A percentile compares a stretch with the other conserved stretches of the same genome.
Conservation (phyloP, 2,113 vertebrate genomes). For the Blennius ocellaris region DNA sequence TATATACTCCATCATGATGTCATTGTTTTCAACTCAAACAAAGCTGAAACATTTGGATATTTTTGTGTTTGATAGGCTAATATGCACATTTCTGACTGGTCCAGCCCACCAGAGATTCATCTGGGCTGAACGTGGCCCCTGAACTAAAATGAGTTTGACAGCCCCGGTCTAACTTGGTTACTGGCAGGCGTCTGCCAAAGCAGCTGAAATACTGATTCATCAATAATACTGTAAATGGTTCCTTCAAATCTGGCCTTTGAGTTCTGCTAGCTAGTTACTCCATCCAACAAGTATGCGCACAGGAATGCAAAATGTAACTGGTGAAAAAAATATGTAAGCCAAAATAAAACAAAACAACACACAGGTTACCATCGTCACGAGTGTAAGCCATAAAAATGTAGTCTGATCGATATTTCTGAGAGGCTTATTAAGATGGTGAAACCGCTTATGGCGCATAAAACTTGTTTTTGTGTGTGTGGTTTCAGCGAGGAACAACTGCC, state of each 20-base stretch:
- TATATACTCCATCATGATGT: too few species aligned
- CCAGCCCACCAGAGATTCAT: too few species aligned
- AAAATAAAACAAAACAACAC: conserved; percentile 45
- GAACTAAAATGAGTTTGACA: too few species aligned
- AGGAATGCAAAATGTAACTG: conserved; percentile 79
- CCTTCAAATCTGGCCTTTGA: conserved; percentile 62
- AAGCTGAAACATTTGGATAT: too few species aligned
- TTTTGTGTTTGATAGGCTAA: too few species aligned
- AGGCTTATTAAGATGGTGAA: conserved; percentile 52
- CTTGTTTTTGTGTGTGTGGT: conserved; percentile 27
- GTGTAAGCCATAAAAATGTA: conserved; percentile 40
- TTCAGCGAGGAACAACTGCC: conserved; percentile 35
- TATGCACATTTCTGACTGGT: too few species aligned
- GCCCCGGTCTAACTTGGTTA: too few species aligned
- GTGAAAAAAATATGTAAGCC: conserved; percentile 41
- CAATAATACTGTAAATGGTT: conserved; percentile 70
- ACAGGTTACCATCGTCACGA: conserved; percentile 38
- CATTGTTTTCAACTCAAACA: too few species aligned
- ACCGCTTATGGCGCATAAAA: conserved; percentile 37
- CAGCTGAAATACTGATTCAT: conserved; percentile 49
- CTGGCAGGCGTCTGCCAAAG: conserved; percentile 5
- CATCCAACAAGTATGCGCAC: conserved; percentile 58
- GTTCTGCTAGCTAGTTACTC: conserved; percentile 30
- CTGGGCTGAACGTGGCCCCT: too few species aligned
- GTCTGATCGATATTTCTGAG: conserved; percentile 23